Evolutionary conservation across 2,797 vertebrate species (phyloP), one percentile per base, ranked within the genome.

Genomic region (Tinamus major): DNA sequence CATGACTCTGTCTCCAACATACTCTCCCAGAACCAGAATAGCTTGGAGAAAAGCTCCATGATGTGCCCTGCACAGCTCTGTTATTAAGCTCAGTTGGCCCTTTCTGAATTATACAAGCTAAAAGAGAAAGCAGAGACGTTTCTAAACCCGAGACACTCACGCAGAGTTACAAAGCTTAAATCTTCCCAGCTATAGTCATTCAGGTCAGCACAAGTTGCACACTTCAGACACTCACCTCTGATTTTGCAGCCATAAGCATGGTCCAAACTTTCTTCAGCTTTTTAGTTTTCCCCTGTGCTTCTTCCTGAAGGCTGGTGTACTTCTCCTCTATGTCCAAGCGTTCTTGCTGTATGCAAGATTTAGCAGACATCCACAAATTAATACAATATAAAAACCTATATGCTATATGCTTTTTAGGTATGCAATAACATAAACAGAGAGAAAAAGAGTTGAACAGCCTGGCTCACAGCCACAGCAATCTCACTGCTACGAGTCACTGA

Each of bases 251-350:
- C 99, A 99, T 99, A 77, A 99, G 97, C 99, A 99, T 99, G 77
- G 99, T 99, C 99, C 99, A 99, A 20, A 99, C 99, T 98, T 99
- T 99, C 98, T 99, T 99, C 96, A 99, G 96, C 82, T 99, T 99
- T 96, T 99, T 99, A 75, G 99, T 99, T 96, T 99, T 99, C 58
- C 99, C 99, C 95, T 99, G 99, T 13, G 99, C 99, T 93, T 99
- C 99, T 82, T 99, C 99, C 96, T 99, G 99, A 75, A 99, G 98
- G 94, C 98, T 99, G 70, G 99, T 99, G 96, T 99, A 99, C 93
- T 99, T 99, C 97, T 99, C 99, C 97, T 99, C 99, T 7, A 99
- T 99, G 97, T 99, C 99, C 96, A 99, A 97, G 55, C 99, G 99
- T 72, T 99, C 99, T 99, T 99, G 99, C 99, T 99, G 97, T 87